These are phyloP conservation scores for Drosophila meridionalis DNA, from an alignment of 2,888 invertebrate genomes.

Conservation along the genomic window DNA sequence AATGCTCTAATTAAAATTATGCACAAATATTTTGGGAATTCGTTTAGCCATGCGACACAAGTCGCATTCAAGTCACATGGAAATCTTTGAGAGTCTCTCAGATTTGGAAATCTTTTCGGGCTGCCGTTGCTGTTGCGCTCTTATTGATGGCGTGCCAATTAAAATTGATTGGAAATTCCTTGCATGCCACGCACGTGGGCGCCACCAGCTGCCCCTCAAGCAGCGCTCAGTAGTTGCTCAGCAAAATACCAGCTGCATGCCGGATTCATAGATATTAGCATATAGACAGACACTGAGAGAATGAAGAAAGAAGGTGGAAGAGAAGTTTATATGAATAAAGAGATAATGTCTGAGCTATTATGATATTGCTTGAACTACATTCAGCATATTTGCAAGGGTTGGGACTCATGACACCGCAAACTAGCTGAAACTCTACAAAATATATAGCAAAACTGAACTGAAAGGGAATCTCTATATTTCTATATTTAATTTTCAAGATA, in stretches of 20 bases:
- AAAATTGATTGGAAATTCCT: conserved; percentile 84
- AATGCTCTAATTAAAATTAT: conserved; percentile 83
- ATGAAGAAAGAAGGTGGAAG: not conserved
- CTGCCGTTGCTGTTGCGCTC: conserved; percentile 31
- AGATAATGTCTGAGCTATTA: not conserved
- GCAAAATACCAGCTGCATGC: conserved; percentile 55
- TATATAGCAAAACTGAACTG: not conserved
- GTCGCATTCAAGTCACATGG: conserved; percentile 39
- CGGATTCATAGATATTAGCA: conserved; percentile 52
- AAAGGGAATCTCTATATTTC: not conserved
- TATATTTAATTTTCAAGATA: not conserved
- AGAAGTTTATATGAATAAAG: not conserved
- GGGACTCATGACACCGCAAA: not conserved
- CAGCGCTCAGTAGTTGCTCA: conserved; percentile 27
- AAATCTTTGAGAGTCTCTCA: conserved; percentile 32
- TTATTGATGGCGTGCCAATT: conserved; percentile 84
- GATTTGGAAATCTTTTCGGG: conserved; percentile 26
- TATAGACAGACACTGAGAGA: conserved; percentile 18
- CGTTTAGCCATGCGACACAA: conserved; percentile 56
- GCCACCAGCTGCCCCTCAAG: conserved; percentile 41
- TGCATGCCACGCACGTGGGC: conserved; percentile 80
- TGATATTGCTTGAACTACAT: not conserved
- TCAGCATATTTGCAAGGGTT: not conserved
- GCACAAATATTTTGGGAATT: conserved; percentile 81
- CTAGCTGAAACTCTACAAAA: not conserved